phyloP scores from a whole-genome alignment of 2,113 vertebrate species.

The Okapia johnstoni region DNA sequence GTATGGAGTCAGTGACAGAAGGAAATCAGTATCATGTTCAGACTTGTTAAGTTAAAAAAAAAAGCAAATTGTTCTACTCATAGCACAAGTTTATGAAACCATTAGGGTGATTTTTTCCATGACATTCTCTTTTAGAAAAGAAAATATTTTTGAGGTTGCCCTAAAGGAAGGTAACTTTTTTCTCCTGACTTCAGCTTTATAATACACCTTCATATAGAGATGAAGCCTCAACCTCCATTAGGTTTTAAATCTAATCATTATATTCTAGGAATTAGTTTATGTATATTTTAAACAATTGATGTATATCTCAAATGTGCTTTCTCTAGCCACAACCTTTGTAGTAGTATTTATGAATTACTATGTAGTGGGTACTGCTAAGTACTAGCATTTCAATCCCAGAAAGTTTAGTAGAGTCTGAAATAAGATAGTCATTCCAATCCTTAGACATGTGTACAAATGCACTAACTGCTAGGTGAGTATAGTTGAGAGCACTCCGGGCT shows the following conservation, averaged over 20 bases:
- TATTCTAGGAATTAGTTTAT: background rate
- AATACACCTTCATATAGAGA: background rate
- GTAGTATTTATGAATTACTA: background rate
- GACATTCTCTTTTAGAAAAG: background rate
- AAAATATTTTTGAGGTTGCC: background rate
- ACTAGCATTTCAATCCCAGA: background rate
- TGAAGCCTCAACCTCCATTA: constrained; percentile 1
- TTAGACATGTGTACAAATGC: background rate
- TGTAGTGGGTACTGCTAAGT: background rate
- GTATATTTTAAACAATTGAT: constrained; percentile 15
- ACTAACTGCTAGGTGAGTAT: background rate
- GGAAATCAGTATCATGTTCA: background rate
- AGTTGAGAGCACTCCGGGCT: background rate
- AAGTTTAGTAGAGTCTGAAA: background rate
- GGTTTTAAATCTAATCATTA: constrained; percentile 7
- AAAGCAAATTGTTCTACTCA: constrained; percentile 1
- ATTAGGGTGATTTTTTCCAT: background rate
- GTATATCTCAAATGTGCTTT: background rate
- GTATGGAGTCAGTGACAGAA: background rate
- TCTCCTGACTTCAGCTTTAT: constrained; percentile 18
- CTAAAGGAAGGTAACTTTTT: background rate
- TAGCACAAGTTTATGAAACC: constrained; percentile 6
- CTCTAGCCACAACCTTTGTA: background rate
- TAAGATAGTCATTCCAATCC: background rate
- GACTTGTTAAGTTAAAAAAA: constrained; percentile 17